Percentiles rank a stretch among this genome's conserved stretches.
Evolutionary conservation across 2,113 vertebrate species (phyloP).

Genomic region (Oncorhynchus gorbuscha): DNA sequence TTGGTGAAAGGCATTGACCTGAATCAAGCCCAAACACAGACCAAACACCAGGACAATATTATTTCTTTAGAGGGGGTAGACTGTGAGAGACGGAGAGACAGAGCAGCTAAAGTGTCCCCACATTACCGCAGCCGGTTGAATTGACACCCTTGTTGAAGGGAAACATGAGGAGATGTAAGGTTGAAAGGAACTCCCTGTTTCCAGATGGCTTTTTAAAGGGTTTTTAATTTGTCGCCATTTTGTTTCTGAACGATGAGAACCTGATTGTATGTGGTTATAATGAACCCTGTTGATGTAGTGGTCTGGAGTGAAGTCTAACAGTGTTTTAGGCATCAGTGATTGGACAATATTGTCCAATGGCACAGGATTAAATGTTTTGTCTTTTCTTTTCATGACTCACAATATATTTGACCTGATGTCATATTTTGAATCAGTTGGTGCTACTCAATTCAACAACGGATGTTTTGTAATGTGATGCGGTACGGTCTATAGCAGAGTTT

Average conservation of each 20-base stretch:
- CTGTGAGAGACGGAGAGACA: constrained; percentile 35
- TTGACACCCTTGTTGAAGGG: constrained; percentile 52
- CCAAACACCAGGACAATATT: constrained; percentile 76
- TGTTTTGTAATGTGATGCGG: no score
- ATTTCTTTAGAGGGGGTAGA: constrained; percentile 73
- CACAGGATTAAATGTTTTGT: background rate
- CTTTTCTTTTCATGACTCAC: no score
- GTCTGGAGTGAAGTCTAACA: background rate
- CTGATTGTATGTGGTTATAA: background rate
- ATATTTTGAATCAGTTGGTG: background rate
- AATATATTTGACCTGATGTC: background rate
- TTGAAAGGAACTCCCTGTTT: background rate
- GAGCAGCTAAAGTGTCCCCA: constrained; percentile 70
- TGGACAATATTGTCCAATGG: background rate
- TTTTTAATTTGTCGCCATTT: background rate
- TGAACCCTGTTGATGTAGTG: background rate
- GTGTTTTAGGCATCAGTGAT: background rate
- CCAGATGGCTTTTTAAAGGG: background rate
- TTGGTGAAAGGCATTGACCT: constrained; percentile 83
- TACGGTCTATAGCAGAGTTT: no score
- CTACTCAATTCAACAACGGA: no score
- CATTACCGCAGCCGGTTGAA: constrained; percentile 70
- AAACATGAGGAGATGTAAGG: background rate
- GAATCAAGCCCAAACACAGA: constrained; percentile 68
- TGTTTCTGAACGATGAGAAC: background rate